phyloP scores from a whole-genome alignment of 2,888 invertebrate genomes.

The Campopleginae sp. region DNA sequence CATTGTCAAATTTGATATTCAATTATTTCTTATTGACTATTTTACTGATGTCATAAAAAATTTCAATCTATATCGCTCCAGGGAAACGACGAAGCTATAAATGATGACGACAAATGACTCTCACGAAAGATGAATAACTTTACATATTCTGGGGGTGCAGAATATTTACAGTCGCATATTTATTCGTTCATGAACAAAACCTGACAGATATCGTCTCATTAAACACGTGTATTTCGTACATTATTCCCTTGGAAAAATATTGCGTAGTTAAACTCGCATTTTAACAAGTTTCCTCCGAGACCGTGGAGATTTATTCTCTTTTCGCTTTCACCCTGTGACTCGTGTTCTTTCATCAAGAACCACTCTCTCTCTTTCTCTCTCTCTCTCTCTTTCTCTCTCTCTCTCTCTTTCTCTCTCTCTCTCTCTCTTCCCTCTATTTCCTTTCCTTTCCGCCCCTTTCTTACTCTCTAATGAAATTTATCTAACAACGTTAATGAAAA shows the following conservation, averaged over 20 bases:
- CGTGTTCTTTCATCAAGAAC: constrained; percentile 35
- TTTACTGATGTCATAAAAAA: neutral
- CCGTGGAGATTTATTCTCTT: constrained; percentile 49
- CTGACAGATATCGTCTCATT: constrained; percentile 30
- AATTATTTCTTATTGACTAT: neutral
- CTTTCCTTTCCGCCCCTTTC: constrained; percentile 38
- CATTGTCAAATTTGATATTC: neutral
- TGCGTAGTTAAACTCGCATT: constrained; percentile 54
- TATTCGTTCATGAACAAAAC: constrained; percentile 1
- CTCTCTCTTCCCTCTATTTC: constrained; percentile 13
- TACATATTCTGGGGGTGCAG: neutral
- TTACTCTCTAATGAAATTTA: constrained; percentile 60
- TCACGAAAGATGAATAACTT: neutral
- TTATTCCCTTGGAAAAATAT: constrained; percentile 44
- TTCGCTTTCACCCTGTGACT: constrained; percentile 15
- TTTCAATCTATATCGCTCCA: neutral
- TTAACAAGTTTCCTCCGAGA: constrained; percentile 46
- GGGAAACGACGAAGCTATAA: neutral
- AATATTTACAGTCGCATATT: neutral
- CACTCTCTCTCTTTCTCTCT: neutral
- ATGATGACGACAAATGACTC: neutral
- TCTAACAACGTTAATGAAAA: constrained; percentile 67
- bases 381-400: constrained; percentile 38
- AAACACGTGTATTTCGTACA: constrained; percentile 18
- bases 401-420: neutral